Base-by-base conservation (phyloP, 1,140 invertebrate genomes). In the Drosophila busckii region DNA sequence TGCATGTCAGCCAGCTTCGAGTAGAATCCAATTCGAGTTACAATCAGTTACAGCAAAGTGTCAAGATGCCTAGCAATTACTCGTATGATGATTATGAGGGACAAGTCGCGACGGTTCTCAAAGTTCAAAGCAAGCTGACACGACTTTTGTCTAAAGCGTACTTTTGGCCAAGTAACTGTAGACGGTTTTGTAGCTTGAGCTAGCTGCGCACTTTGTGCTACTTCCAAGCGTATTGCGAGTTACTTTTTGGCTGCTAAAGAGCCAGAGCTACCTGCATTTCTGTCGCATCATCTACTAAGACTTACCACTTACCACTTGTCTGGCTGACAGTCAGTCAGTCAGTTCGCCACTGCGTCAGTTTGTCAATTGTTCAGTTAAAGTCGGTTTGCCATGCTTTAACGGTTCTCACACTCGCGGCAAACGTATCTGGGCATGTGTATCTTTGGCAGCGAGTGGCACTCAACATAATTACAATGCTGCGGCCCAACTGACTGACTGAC, bases 331-430 rank as follows among this genome's bases (percentile, higher is more conserved):
- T 16, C 31, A 0, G 12, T n/a, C 20, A 29, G 23, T 37, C 23
- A 46, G 41, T 38, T 31, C 28, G 45, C 38, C 31, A 60, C 38
- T 35, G 41, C 25, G 32, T 16, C 54, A 13, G 34, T 34, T 22
- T 3, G 16, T 15, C 52, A 23, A 32, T 41, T 56, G 41, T 41
- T 55, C 54, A 52, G 48, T 45, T 44, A 61, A 31, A 56, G 69
- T 63, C 48, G 50, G 55, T 55, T 65, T 75, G 70, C 60, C 60
- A 64, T 66, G 52, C 66, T 70, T 70, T 76, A 76, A 76, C 71
- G 71, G 71, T 76, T 76, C 71, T 76, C 71, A 76, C 71, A 76
- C 71, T 76, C 70, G 42, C 67, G 54, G 61, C 65, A 54, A 71
- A 34, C 32, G 62, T 76, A 44, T 65, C 64, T 60, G 65, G n/a